Percentiles rank a stretch among this genome's conserved stretches.
phyloP scores from a whole-genome alignment of 2,797 vertebrate genomes.

The Margarornis squamiger region DNA sequence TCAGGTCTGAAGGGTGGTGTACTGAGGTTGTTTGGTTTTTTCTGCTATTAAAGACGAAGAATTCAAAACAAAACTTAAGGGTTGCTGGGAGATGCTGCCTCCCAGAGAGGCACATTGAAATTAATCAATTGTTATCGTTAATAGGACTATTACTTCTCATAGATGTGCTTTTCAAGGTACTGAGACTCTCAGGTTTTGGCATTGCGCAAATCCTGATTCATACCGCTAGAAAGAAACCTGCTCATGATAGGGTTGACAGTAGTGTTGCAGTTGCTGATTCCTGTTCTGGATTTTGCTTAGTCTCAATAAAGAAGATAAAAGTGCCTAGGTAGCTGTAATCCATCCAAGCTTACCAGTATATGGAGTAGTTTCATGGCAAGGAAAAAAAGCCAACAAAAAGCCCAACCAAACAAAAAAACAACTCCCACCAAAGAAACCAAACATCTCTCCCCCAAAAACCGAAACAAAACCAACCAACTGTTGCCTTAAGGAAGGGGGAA shows the following conservation, averaged over 20 bases:
- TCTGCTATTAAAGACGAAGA: not conserved
- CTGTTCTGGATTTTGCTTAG: not conserved
- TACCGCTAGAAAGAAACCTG: not conserved
- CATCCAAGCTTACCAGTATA: not conserved
- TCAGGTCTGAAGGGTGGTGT: not conserved
- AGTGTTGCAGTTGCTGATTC: not conserved
- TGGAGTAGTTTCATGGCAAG: too few relatives aligned
- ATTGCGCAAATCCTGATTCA: not conserved
- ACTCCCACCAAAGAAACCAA: too few relatives aligned
- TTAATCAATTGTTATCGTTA: not conserved
- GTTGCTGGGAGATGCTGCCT: not conserved
- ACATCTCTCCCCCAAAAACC: too few relatives aligned
- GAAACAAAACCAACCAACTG: too few relatives aligned
- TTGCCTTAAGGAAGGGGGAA: too few relatives aligned
- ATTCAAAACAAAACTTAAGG: not conserved
- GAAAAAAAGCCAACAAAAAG: rapidly evolving
- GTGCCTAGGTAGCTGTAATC: not conserved
- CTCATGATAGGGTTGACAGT: not conserved
- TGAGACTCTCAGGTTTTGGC: not conserved
- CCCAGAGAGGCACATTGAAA: not conserved
- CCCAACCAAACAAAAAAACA: not conserved
- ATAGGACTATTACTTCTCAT: not conserved
- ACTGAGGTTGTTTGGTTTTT: not conserved
- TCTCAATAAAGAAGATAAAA: not conserved
- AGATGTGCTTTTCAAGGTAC: not conserved